Evolutionary conservation across 2,113 vertebrate genomes (phyloP), one percentile per base, ranked within the genome.

Genomic region (Pelecanoides urinatrix): DNA sequence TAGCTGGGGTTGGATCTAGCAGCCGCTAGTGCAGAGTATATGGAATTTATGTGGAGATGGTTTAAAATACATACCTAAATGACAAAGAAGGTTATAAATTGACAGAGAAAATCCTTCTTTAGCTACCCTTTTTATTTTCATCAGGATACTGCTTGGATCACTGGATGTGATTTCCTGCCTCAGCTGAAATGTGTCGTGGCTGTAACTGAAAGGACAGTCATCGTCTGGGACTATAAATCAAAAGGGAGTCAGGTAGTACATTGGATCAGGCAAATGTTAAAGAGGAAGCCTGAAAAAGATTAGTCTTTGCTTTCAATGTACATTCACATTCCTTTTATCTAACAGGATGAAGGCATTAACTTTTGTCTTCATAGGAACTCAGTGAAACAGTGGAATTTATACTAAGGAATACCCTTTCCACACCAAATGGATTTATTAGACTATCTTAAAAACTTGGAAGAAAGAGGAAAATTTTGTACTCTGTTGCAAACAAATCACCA

Each of bases 201-300:
- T 90, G 97, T 98, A 30, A 98, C 98, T 30, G 98, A 98, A 94
- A 98, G 97, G 85, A 97, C 97, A 34, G n/a, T 98, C 45, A 68
- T 98, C 34, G 10, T 98, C 89, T 98, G 98, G 98, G 97, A 98
- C 97, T 98, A 98, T 88, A 98, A 98, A 97, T 89, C 97, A 74
- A 96, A 97, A 82, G 96, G 94, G 9, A 97, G 15, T 16, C 56
- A 97, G 97, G 98, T 98, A 98, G 42, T 42, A 12, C 82, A 15
- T n/a, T n/a, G 27, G 12, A 76, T 91, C 25, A 78, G 29, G 32
- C 42, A 91, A 92, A 77, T 56, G 22, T 49, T 63, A 79, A 82
- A 65, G 32, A 79, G 47, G 42, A 73, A 83, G 42, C 45, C 25
- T 63, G 34, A 32, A 72, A 86, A 74, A 84, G 7, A 40, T 76